A percentile compares a stretch with the other conserved stretches of the same genome.
Evolutionary conservation across 2,113 vertebrate species (phyloP).

Genomic region (Pseudopodoces humilis): DNA sequence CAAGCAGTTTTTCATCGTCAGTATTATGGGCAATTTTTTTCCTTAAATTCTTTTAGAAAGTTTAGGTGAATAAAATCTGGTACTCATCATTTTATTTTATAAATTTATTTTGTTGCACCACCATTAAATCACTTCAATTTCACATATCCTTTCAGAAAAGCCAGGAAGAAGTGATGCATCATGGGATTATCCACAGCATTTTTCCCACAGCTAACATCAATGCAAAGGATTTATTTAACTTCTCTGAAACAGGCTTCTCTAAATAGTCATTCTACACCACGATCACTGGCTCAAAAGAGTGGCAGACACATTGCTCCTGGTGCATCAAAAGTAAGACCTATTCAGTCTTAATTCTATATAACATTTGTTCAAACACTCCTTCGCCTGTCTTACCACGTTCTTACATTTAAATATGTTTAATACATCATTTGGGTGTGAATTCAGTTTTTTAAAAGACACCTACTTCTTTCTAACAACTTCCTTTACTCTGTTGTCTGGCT

Average conservation of each 20-base stretch:
- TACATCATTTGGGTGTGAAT: neutral
- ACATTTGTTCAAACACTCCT: neutral
- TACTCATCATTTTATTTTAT: neutral
- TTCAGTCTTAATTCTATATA: neutral
- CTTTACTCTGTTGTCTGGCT: neutral
- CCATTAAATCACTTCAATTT: neutral
- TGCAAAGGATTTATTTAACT: neutral
- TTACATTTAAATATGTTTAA: neutral
- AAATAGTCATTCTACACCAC: neutral
- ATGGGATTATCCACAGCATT: neutral
- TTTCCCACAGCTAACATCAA: neutral
- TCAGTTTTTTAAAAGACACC: neutral
- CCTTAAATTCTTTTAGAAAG: neutral
- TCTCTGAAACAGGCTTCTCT: neutral
- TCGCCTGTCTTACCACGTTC: neutral
- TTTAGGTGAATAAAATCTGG: neutral
- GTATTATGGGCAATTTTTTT: neutral
- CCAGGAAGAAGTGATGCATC: neutral
- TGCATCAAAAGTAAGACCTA: neutral
- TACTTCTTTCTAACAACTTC: constrained; percentile 15
- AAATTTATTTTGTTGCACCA: neutral
- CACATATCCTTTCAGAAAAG: neutral
- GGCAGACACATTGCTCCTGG: neutral
- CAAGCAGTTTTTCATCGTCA: neutral
- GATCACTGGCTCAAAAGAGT: neutral